Evolutionary conservation across 2,113 vertebrate species (phyloP).

Genomic region (Rhea pennata): DNA sequence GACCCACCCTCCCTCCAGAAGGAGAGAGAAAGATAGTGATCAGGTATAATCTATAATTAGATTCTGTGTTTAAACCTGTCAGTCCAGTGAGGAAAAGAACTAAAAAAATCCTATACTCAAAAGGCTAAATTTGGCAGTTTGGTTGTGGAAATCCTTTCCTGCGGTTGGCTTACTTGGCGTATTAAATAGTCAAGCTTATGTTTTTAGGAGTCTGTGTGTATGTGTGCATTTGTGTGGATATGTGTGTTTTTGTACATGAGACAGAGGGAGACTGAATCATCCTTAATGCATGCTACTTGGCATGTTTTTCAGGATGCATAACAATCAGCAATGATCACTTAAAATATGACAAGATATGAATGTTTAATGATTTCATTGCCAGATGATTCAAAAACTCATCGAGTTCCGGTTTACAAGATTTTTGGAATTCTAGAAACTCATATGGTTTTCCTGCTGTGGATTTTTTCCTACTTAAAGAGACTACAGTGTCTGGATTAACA

Average conservation of each 20-base stretch:
- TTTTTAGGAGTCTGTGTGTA: background rate
- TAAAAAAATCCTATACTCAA: background rate
- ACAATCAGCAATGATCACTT: background rate
- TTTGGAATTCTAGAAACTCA: background rate
- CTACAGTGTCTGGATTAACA: background rate
- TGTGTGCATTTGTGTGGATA: background rate
- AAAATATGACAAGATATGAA: background rate
- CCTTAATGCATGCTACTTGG: background rate
- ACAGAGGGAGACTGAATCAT: background rate
- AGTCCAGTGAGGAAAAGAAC: background rate
- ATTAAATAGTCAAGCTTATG: background rate
- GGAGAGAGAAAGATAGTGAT: background rate
- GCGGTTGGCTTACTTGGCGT: fast-evolving
- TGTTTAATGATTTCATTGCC: background rate
- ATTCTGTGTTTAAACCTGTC: background rate
- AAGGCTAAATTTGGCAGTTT: background rate
- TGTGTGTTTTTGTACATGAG: background rate
- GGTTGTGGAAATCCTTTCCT: background rate
- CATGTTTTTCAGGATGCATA: background rate
- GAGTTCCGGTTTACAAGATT: background rate
- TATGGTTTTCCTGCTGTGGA: background rate
- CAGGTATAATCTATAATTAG: background rate
- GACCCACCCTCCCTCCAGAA: fast-evolving
- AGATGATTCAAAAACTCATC: background rate
- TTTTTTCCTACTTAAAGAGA: background rate